These are phyloP conservation scores for Sinodicranocentrus sp. DNA, from an alignment of 2,888 invertebrate genomes.

Conservation along the genomic window DNA sequence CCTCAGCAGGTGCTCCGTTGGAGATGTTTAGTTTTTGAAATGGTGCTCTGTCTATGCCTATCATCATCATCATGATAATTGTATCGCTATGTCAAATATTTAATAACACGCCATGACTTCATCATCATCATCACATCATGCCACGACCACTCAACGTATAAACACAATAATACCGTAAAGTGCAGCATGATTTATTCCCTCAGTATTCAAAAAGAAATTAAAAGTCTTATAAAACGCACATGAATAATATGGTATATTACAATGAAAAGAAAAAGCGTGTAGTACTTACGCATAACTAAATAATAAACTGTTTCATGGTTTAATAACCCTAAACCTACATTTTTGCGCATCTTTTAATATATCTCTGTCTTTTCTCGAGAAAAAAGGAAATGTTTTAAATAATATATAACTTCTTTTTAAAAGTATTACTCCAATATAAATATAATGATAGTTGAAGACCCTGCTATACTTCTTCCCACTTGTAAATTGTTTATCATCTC, in stretches of 20 bases:
- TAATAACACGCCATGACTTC: constrained; percentile 23
- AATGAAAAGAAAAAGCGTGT: constrained; percentile 56
- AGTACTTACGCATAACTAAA: constrained; percentile 44
- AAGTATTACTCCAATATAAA: neutral
- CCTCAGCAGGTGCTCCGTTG: constrained; percentile 17
- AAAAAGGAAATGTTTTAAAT: constrained; percentile 33
- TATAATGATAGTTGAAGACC: neutral
- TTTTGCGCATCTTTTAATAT: constrained; percentile 49
- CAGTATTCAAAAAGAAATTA: constrained; percentile 48
- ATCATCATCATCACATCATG: constrained; percentile 10
- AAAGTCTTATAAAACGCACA: constrained; percentile 11
- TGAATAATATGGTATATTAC: constrained; percentile 11
- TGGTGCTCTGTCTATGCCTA: constrained; percentile 2
- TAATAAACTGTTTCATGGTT: constrained; percentile 61
- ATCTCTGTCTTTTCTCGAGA: constrained; percentile 1
- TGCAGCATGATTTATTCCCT: constrained; percentile 50
- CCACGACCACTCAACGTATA: neutral
- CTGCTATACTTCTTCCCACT: constrained; percentile 19
- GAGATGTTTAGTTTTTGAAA: constrained; percentile 6
- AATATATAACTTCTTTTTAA: neutral
- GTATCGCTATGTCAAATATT: constrained; percentile 20
- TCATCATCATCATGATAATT: constrained; percentile 19
- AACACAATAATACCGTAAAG: constrained; percentile 20
- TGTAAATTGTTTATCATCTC: constrained; percentile 4
- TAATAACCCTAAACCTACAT: constrained; percentile 53